Conservation (phyloP, 2,888 invertebrate species). For the Pardosa pseudoannulata region DNA sequence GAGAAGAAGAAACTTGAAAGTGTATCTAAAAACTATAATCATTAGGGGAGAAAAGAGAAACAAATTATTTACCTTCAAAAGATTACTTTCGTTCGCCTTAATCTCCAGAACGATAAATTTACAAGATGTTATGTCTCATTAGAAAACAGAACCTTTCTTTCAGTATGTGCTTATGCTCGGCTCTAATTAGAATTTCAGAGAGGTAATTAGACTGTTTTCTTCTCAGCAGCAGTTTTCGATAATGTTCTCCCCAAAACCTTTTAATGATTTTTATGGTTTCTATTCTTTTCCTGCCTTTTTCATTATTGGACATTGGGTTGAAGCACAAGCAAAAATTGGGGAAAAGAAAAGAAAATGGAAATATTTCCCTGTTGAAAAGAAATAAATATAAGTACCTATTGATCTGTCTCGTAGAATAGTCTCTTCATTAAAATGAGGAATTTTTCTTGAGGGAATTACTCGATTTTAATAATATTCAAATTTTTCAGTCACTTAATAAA, state of each 20-base stretch:
- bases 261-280: neutral
- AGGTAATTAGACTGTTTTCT: conserved; percentile 9
- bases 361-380: too few relatives aligned
- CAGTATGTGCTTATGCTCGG: neutral
- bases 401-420: too few relatives aligned
- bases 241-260: neutral
- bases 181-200: conserved; percentile 10
- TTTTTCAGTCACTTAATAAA: too few relatives aligned
- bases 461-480: too few relatives aligned
- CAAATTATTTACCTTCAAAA: neutral
- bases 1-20: too few relatives aligned
- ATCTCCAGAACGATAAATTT: neutral
- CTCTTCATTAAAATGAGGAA: too few relatives aligned
- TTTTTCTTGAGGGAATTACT: too few relatives aligned
- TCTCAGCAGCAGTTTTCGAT: neutral
- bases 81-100: neutral
- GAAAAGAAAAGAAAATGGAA: too few relatives aligned
- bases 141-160: neutral
- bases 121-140: neutral
- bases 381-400: too few relatives aligned
- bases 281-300: neutral
- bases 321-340: too few relatives aligned
- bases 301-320: neutral
- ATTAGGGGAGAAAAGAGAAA: too few relatives aligned
- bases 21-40: too few relatives aligned